Evolutionary conservation across 2,113 vertebrate genomes (phyloP).

Genomic region (Odontophorus gujanensis): DNA sequence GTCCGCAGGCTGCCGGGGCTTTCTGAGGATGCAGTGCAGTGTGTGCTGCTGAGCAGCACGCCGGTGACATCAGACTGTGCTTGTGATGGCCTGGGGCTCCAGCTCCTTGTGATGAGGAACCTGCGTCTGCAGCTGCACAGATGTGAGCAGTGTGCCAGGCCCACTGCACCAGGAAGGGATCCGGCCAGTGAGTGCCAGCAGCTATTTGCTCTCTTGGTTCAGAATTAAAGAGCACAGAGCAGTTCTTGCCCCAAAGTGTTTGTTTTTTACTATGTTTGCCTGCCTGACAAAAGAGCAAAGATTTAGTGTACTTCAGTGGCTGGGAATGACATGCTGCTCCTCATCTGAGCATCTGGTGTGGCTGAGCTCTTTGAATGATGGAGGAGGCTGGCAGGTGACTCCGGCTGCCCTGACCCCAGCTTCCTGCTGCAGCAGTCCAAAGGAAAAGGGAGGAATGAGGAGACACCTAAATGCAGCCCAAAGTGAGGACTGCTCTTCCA

Average conservation of each 20-base stretch:
- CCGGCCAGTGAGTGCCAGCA: not conserved
- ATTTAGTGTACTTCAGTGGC: not conserved
- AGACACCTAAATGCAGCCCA: not conserved
- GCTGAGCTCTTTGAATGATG: not conserved
- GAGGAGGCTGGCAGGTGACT: not conserved
- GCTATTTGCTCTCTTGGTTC: not conserved
- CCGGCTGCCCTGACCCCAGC: not conserved
- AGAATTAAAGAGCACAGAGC: not conserved
- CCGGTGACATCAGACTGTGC: not conserved
- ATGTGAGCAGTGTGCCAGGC: not conserved
- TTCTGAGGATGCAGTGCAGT: too few species aligned
- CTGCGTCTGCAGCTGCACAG: not conserved
- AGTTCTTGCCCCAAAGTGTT: not conserved
- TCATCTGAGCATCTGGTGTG: not conserved
- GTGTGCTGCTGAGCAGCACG: not conserved
- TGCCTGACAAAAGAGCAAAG: not conserved
- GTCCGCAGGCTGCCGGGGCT: not conserved
- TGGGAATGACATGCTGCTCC: not conserved
- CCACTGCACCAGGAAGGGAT: not conserved
- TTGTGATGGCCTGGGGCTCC: conserved; percentile 10
- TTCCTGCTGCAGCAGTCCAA: not conserved
- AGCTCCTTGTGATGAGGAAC: not conserved
- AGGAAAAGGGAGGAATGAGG: not conserved
- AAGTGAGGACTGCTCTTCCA: not conserved
- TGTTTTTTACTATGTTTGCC: not conserved